Evolutionary conservation across 2,113 vertebrate species (phyloP), one percentile per base, ranked within the genome.

Genomic region (Clarias gariepinus): DNA sequence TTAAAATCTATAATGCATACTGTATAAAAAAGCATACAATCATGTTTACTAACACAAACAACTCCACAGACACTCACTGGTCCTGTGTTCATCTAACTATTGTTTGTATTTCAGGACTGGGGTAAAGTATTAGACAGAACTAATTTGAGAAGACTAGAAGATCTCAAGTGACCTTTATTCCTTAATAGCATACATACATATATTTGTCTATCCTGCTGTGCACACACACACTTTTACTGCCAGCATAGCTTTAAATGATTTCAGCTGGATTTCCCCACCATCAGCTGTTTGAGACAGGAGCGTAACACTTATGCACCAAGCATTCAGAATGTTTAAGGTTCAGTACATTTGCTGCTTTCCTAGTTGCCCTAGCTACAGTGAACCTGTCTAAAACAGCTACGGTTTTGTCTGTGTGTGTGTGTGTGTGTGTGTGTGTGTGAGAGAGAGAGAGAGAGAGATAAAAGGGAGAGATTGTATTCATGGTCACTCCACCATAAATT

Each of bases 311-410:
- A 55, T 47, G 66, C 25, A 47, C 6, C 16, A 53, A 86, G 58
- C 53, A 68, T 68, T 82, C 36, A 80, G 55, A 23, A 13, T n/a
- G 69, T 58, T 76, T 71, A 81, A 47, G 60, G 82, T 19, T 28
- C 52, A 69, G 63, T 63, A 21, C 47, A 19, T 88, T 52, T 76
- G 33, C 28, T 73, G 81, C 64, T 63, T 71, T 64, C 13, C 18
- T 58, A 52, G 86, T 88, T 88, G 85, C 82, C 76, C 82, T 89
- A 79, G 88, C 66, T 78, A 88, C 86, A 85, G 84, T 69, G 21
- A 68, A 86, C 83, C 76, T 69, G 58, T 60, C 15, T 77, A 77
- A 86, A 84, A 83, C 79, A 76, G 86, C 58, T 61, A 81, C 10
- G 41, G 61, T 82, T 60, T 19, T 41, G n/a, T 79, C 6, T 33